Percentiles rank a stretch among this genome's conserved stretches.
Conservation (phyloP, 2,797 vertebrate genomes). For the Epinephelus malabaricus region DNA sequence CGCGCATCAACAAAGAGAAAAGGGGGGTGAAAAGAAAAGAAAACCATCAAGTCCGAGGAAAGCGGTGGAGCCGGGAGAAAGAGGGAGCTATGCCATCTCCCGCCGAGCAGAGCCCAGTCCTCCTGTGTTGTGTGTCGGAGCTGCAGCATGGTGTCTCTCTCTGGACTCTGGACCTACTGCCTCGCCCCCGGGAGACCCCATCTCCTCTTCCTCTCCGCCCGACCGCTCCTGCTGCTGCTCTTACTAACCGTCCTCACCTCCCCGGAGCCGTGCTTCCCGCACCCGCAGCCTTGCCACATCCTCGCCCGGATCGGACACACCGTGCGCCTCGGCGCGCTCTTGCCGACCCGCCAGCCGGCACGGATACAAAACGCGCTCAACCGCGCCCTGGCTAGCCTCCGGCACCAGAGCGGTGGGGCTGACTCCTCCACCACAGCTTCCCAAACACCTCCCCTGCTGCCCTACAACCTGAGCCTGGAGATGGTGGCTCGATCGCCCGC, state of each 20-base stretch:
- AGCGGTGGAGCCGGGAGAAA: slow-evolving; percentile 76
- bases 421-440: slow-evolving; percentile 72
- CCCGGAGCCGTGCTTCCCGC: slow-evolving; percentile 82
- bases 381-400: slow-evolving; percentile 86
- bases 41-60: slow-evolving; percentile 73
- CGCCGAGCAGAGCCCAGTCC: slow-evolving; percentile 80
- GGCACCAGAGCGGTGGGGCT: slow-evolving; percentile 74
- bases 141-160: slow-evolving; percentile 84
- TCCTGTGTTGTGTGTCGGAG: slow-evolving; percentile 81
- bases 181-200: slow-evolving; percentile 78
- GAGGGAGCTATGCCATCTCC: slow-evolving; percentile 84
- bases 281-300: slow-evolving; percentile 91
- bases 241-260: slow-evolving; percentile 70
- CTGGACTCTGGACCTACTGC: slow-evolving; percentile 82
- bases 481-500: slow-evolving; percentile 87
- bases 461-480: slow-evolving; percentile 93
- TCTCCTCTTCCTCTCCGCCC: slow-evolving; percentile 64
- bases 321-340: slow-evolving; percentile 91
- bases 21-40: slow-evolving; percentile 38
- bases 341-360: slow-evolving; percentile 88
- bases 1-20: slow-evolving; percentile 28
- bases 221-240: slow-evolving; percentile 72
- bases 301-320: slow-evolving; percentile 87
- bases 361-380: slow-evolving; percentile 90
- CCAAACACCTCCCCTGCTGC: slow-evolving; percentile 81